These are phyloP conservation scores for Gibbula magus DNA, from an alignment of 2,888 invertebrate species.

Conservation along the genomic window DNA sequence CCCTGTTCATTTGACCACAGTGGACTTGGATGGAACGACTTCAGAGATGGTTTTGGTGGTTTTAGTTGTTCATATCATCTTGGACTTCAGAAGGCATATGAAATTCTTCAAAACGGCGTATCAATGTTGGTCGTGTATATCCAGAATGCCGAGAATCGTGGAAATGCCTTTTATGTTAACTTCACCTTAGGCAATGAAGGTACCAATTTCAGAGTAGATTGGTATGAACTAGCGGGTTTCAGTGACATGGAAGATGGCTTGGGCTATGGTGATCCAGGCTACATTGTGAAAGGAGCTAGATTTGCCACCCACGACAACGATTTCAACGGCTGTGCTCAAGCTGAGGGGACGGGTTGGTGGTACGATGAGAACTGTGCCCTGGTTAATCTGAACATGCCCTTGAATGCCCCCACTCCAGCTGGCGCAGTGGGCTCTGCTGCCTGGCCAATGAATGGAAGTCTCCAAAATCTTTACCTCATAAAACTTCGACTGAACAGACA, in stretches of 20 bases:
- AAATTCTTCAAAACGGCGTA: neutral
- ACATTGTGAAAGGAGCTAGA: neutral
- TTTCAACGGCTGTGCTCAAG: neutral
- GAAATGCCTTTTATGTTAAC: neutral
- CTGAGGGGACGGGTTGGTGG: neutral
- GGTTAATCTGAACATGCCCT: neutral
- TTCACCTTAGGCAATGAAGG: neutral
- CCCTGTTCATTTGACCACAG: neutral
- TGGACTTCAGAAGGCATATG: neutral
- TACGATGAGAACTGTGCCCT: neutral
- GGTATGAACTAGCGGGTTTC: too few relatives aligned
- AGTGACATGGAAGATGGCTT: conserved; percentile 18
- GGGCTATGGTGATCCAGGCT: neutral
- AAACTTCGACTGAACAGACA: too few relatives aligned
- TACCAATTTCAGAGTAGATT: neutral
- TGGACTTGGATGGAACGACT: neutral
- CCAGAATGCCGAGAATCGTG: neutral
- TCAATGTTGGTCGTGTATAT: neutral
- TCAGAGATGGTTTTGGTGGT: neutral
- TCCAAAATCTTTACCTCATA: too few relatives aligned
- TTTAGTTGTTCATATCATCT: neutral
- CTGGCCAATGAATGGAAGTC: too few relatives aligned
- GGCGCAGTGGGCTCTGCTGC: too few relatives aligned
- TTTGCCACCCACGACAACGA: neutral
- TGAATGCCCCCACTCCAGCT: neutral